These are phyloP conservation scores for Gadus chalcogrammus DNA, from an alignment of 2,113 vertebrate species.

Conservation along the genomic window DNA sequence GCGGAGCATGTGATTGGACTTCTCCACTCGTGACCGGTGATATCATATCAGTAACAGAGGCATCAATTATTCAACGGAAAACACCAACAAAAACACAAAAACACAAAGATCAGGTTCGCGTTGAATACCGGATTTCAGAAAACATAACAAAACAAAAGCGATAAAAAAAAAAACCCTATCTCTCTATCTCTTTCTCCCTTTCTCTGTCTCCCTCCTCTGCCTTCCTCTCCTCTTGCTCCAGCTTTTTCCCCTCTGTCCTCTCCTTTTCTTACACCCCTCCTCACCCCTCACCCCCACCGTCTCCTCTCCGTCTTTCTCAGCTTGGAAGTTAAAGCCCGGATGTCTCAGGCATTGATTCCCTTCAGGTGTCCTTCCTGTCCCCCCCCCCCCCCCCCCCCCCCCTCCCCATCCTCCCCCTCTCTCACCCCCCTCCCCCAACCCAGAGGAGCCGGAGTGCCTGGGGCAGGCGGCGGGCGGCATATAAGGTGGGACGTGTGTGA, in stretches of 20 bases:
- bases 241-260: constrained; percentile 25
- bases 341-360: constrained; percentile 76
- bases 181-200: too few species aligned
- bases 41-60: constrained; percentile 25
- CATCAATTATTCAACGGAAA: constrained; percentile 6
- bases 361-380: constrained; percentile 81
- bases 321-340: constrained; percentile 69
- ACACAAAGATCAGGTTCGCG: not conserved
- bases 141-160: not conserved
- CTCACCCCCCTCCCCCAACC: constrained; percentile 65
- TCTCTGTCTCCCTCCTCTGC: too few species aligned
- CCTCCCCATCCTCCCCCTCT: constrained; percentile 9
- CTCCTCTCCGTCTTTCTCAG: constrained; percentile 29
- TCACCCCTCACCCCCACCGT: constrained; percentile 3
- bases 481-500: constrained; percentile 55
- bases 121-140: not conserved
- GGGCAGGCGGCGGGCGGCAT: constrained; percentile 52
- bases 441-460: constrained; percentile 66
- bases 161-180: not conserved
- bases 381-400: constrained; percentile 68
- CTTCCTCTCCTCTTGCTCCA: too few species aligned
- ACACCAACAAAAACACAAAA: constrained; percentile 6
- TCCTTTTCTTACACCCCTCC: constrained; percentile 46
- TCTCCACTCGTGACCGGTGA: constrained; percentile 37
- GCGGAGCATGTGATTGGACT: constrained; percentile 9